A percentile compares a stretch with the other conserved stretches of the same genome.
Evolutionary conservation across 53 echinoderm and acorn worm species (phyloP).

Genomic region (Hippasteria phrygiana): DNA sequence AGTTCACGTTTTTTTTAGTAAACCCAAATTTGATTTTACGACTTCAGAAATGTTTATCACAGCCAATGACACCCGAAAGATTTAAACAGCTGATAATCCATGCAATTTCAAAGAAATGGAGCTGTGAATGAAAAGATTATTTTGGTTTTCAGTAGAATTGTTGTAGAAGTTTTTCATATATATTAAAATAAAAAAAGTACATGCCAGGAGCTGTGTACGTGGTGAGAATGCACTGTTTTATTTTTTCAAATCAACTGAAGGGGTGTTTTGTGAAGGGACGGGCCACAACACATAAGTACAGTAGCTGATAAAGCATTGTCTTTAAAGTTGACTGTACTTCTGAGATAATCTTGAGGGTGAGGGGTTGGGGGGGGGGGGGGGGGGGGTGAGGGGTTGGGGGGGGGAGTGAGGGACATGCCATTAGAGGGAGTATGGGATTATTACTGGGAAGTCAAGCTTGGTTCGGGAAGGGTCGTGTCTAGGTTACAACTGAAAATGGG

Average conservation of each 20-base stretch:
- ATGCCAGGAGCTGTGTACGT: neutral
- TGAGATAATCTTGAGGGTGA: no score
- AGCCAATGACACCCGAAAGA: neutral
- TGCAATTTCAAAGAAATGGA: neutral
- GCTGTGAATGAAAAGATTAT: neutral
- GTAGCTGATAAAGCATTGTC: neutral
- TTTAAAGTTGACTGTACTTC: no score
- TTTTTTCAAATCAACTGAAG: neutral
- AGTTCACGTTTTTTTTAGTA: no score
- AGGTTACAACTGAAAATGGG: no score
- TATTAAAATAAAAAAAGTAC: conserved; percentile 26
- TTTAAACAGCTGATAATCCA: neutral
- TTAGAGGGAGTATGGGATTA: no score
- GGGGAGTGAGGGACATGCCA: no score
- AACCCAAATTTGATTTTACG: no score
- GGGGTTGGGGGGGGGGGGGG: no score
- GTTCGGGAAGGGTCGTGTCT: no score
- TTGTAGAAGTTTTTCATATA: neutral
- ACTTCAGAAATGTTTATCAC: no score
- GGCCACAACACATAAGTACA: conserved; percentile 19
- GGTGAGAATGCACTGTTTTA: neutral
- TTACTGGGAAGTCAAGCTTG: no score
- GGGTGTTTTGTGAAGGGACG: conserved; percentile 20
- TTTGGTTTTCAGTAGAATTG: neutral
- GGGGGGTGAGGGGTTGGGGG: no score